Conservation (phyloP, 2,113 vertebrate species). For the Platysteira castanea region DNA sequence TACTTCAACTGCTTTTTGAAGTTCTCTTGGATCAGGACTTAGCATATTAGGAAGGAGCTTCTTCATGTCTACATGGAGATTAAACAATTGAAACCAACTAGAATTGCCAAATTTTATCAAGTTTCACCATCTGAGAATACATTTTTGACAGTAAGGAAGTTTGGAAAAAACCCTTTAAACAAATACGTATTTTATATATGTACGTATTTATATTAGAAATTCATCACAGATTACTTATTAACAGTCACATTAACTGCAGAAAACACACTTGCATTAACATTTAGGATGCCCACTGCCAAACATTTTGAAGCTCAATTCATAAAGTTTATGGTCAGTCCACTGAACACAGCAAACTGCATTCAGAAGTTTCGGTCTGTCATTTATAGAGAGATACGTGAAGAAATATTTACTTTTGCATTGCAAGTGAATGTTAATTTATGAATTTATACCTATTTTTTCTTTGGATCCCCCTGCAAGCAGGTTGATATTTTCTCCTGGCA, state of each 20-base stretch:
- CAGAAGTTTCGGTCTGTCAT: background rate
- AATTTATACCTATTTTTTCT: conserved; percentile 89
- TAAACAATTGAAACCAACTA: background rate
- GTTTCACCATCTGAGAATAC: background rate
- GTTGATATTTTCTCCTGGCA: conserved; percentile 94
- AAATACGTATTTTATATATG: rapidly evolving
- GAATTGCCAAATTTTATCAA: background rate
- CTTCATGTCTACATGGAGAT: conserved; percentile 85
- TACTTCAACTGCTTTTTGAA: conserved; percentile 96
- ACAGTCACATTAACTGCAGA: background rate
- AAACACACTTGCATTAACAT: background rate
- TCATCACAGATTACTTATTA: background rate
- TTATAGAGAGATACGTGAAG: background rate
- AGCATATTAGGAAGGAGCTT: conserved; percentile 90
- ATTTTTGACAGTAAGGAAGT: background rate
- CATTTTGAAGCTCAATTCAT: background rate
- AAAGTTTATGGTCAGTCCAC: background rate
- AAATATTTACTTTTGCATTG: background rate
- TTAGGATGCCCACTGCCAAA: background rate
- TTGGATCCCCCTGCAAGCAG: conserved; percentile 83
- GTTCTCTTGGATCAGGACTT: conserved; percentile 93
- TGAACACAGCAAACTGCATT: background rate
- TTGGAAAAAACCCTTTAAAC: background rate
- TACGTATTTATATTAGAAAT: background rate
- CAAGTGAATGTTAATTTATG: background rate